Conservation (phyloP, 2,888 invertebrate genomes). For the Thereva unica region DNA sequence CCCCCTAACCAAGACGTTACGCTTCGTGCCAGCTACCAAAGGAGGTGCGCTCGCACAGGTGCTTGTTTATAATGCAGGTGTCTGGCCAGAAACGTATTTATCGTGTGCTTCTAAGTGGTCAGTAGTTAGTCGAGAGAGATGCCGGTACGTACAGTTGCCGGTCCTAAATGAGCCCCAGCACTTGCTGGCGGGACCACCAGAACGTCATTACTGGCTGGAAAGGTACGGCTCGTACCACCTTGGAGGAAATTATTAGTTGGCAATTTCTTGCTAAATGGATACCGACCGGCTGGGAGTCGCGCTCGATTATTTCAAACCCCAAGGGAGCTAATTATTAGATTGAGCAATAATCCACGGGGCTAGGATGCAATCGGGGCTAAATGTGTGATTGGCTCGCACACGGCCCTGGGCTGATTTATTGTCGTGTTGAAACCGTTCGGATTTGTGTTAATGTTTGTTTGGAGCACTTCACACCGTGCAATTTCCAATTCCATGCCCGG, state of each 20-base stretch:
- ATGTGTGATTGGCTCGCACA: slow-evolving; percentile 33
- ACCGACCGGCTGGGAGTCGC: neutral
- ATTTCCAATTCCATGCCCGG: slow-evolving; percentile 4
- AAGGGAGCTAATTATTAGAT: slow-evolving; percentile 37
- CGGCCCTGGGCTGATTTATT: slow-evolving; percentile 34
- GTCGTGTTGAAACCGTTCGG: slow-evolving; percentile 18
- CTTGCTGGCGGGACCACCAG: slow-evolving; percentile 6
- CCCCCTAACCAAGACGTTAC: slow-evolving; percentile 25
- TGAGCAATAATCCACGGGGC: slow-evolving; percentile 32
- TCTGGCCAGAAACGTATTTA: slow-evolving; percentile 25
- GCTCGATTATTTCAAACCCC: slow-evolving; percentile 35
- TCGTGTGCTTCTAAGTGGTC: slow-evolving; percentile 21
- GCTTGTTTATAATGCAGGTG: slow-evolving; percentile 28
- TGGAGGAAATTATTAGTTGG: slow-evolving; percentile 26
- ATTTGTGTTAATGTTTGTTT: slow-evolving; percentile 18
- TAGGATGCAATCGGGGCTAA: slow-evolving; percentile 26
- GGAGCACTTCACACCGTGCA: neutral
- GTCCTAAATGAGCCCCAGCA: slow-evolving; percentile 17
- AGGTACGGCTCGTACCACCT: neutral
- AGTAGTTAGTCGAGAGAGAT: slow-evolving; percentile 21
- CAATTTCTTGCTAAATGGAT: neutral
- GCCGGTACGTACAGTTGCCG: neutral
- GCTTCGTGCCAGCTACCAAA: slow-evolving; percentile 4
- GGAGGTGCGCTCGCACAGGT: slow-evolving; percentile 15
- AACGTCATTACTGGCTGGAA: neutral